Base-by-base conservation (phyloP, 2,113 vertebrate genomes). In the Limanda limanda region DNA sequence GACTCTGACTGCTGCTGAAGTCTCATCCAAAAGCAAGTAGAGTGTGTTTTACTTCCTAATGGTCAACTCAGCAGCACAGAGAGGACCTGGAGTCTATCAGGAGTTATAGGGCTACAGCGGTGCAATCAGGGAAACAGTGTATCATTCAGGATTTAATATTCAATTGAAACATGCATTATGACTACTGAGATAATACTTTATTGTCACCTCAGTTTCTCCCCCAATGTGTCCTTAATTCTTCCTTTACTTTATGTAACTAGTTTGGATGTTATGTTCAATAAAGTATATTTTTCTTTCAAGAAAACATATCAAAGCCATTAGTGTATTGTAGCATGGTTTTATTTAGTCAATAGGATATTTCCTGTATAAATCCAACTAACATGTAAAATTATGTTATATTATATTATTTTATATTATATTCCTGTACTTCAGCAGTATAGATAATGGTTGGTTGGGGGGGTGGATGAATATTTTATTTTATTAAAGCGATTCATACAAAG, bases 1-100 rank as follows among this genome's bases (percentile, higher is more conserved):
- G 62, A 60, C 13, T 66, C 13, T 27, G 23, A 59, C 3, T 20
- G 51, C 11, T 71, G 56, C 61, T 73, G 14, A 71, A 35, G 56
- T 48, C 23, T 54, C 51, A n/a, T 20, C 15, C 17, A 18, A 18
- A 51, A 17, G 15, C 51, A 20, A n/a, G 20, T n/a, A 10, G 51
- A 17, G 51, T 21, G 51, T 54, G 51, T 54, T 54, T 54, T 54
- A 9, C 51, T 10, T 54, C 51, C 9, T 3, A 21, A 15, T 21
- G 51, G 51, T 54, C 57, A 71, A 48, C 1, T 62, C 56, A 20
- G n/a, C 40, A 18, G 65, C 27, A 55, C 27, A 76, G 56, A 71
- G n/a, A 57, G 11, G 23, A 14, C 52, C 45, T 23, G 17, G 54
- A 61, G 13, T 75, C 12, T 21, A 48, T 21, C 52, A 56, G 62